Conservation (phyloP, 2,888 invertebrate genomes). For the Drosophila robusta region DNA sequence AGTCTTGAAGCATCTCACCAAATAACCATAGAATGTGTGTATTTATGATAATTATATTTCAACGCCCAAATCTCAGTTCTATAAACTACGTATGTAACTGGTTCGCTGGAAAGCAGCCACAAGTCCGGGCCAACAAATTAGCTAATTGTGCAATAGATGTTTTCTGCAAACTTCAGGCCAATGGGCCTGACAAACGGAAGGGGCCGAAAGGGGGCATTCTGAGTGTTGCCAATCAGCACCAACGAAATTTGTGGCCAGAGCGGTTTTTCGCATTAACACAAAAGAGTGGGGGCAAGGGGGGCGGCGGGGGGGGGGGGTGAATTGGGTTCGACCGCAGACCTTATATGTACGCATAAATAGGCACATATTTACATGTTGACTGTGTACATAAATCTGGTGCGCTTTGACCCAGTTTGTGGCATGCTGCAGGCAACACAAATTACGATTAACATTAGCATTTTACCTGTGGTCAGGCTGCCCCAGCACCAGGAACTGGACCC, state of each 20-base stretch:
- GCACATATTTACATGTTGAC: slow-evolving; percentile 43
- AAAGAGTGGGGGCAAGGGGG: not conserved
- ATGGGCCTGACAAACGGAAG: slow-evolving; percentile 2
- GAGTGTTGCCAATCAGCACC: slow-evolving; percentile 37
- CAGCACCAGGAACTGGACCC: not conserved
- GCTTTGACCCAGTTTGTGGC: slow-evolving; percentile 45
- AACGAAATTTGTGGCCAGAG: slow-evolving; percentile 32
- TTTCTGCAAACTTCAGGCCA: slow-evolving; percentile 27
- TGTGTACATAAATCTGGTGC: slow-evolving; percentile 50
- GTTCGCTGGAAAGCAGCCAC: not conserved
- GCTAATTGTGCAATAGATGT: slow-evolving; percentile 45
- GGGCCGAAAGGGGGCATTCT: no score
- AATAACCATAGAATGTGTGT: slow-evolving; percentile 1
- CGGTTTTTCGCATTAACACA: slow-evolving; percentile 24
- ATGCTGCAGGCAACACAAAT: slow-evolving; percentile 53
- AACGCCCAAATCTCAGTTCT: slow-evolving; percentile 16
- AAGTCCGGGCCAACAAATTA: slow-evolving; percentile 28
- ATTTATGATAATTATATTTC: slow-evolving; percentile 40
- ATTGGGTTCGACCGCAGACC: not conserved
- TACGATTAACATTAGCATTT: slow-evolving; percentile 33
- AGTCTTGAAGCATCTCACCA: not conserved
- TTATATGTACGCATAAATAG: not conserved
- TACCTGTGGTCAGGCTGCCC: slow-evolving; percentile 23
- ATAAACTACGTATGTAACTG: slow-evolving; percentile 43
- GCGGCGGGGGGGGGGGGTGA: not conserved